A percentile compares a stretch with the other conserved stretches of the same genome.
phyloP scores from a whole-genome alignment of 2,797 vertebrate genomes.

The Enteromius argenteus region DNA sequence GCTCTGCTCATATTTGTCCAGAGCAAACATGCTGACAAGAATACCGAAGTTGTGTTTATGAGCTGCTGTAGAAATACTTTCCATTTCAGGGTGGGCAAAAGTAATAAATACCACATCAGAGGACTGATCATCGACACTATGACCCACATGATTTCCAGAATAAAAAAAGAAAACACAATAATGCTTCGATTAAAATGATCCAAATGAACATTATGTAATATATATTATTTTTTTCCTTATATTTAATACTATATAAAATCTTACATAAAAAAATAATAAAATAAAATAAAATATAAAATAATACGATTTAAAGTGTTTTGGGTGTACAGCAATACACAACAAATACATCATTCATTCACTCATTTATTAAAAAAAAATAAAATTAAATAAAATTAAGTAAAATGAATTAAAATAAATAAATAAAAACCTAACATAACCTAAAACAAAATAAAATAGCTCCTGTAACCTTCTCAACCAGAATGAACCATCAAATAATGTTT shows the following conservation, averaged over 20 bases:
- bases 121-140: background rate
- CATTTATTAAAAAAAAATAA: too few species aligned
- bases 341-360: too few species aligned
- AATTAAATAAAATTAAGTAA: too few species aligned
- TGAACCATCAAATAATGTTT: background rate
- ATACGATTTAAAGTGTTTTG: too few species aligned
- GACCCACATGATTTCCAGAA: background rate
- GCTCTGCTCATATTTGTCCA: slow-evolving; percentile 31
- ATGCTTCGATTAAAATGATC: background rate
- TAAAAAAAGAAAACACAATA: too few species aligned
- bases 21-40: slow-evolving; percentile 37
- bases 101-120: background rate
- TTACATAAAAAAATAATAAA: background rate
- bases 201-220: background rate
- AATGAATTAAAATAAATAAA: too few species aligned
- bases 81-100: background rate
- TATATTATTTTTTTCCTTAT: background rate
- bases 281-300: background rate
- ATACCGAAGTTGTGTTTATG: slow-evolving; percentile 16
- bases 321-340: too few species aligned
- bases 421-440: too few species aligned
- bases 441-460: too few species aligned
- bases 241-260: too few species aligned
- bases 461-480: too few species aligned
- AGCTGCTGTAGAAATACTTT: background rate